Evolutionary conservation across 2,113 vertebrate genomes (phyloP), one percentile per base, ranked within the genome.

Genomic region (Tichodroma muraria): DNA sequence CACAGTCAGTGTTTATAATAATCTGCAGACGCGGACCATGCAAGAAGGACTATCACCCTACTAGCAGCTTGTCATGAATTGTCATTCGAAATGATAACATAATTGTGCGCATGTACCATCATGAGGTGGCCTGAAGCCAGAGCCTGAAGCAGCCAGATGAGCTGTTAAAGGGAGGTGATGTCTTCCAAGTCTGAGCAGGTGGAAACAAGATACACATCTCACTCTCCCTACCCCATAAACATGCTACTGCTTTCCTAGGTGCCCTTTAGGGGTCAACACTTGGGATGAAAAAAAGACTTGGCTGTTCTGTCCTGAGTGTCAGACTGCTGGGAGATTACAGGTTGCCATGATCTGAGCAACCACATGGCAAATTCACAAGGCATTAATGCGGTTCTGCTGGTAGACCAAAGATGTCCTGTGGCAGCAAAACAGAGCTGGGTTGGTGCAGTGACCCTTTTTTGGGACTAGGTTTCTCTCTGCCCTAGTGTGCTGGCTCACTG

Each of bases 1-100:
- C 95, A 96, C 90, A 95, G 95, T 87, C 94, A 94, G 94, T 97
- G 95, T 95, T 96, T 96, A 96, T 95, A 95, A 94, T 96, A 96
- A 95, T 97, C 95, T 95, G 93, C 94, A 97, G 94, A 94, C 90
- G 21, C 73, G 93, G 95, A 96, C 96, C 96, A 96, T 95, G 96
- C 88, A 96, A 95, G 90, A 30, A 96, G 92, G 95, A 95, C 95
- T 96, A 97, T 97, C 96, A 95, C 96, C 90, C 82, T 95, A 95
- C 95, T 97, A 95, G 93, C 96, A 95, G 79, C 95, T 97, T 97
- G 96, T 97, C 95, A 96, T 31, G 69, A 64, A 88, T 94, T 95
- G 91, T 86, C 90, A 85, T 89, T 88, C 91, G 92, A 92, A 95
- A 97, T 91, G 90, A 95, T 94, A 96, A 90, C 88, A 92, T 83